A percentile compares a stretch with the other conserved stretches of the same genome.
Conservation (phyloP, 2,797 vertebrate species). For the Columba guinea region DNA sequence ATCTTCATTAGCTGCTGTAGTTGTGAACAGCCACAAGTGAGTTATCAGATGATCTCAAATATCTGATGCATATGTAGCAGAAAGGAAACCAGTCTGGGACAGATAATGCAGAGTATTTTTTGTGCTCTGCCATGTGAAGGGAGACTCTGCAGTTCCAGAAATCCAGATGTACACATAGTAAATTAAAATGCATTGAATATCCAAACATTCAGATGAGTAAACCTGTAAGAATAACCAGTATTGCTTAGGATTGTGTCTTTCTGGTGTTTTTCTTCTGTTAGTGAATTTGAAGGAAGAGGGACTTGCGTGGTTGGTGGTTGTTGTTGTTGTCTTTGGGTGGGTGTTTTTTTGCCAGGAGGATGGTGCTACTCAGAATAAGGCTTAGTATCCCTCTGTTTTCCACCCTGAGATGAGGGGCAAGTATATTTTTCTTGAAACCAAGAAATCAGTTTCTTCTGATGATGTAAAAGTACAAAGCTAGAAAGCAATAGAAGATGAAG, state of each 20-base stretch:
- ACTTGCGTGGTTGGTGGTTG: background rate
- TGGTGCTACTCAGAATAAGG: background rate
- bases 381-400: background rate
- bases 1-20: background rate
- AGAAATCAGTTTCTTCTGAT: background rate
- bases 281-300: background rate
- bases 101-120: background rate
- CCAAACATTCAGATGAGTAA: background rate
- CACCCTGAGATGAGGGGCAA: background rate
- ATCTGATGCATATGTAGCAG: background rate
- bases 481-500: background rate
- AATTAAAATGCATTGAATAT: background rate
- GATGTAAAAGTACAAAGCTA: background rate
- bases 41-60: slow-evolving; percentile 4
- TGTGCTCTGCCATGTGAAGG: background rate
- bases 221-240: background rate
- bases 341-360: too few relatives aligned
- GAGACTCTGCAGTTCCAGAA: background rate
- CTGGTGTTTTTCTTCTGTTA: background rate
- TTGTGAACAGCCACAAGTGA: background rate
- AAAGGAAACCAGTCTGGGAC: background rate
- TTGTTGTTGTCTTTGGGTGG: background rate
- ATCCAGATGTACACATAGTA: background rate
- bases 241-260: background rate
- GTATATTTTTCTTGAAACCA: background rate